Evolutionary conservation across 2,113 vertebrate species (phyloP).

Genomic region (Serilophus lunatus): DNA sequence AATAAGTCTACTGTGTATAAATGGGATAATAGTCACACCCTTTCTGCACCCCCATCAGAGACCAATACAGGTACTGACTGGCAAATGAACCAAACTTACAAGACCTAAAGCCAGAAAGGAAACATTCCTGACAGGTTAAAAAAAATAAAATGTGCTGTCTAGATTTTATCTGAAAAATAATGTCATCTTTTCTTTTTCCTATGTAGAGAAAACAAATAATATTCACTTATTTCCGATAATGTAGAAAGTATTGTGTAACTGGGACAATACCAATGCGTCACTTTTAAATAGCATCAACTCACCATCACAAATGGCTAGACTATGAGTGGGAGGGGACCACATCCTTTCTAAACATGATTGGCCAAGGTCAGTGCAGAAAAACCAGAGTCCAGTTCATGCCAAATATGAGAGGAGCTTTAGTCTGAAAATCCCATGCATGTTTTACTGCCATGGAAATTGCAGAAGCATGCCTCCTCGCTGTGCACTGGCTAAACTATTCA

Average conservation of each 20-base stretch:
- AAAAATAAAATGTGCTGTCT: too few relatives aligned
- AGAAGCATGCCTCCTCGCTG: background rate
- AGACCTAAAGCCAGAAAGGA: background rate
- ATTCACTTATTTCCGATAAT: background rate
- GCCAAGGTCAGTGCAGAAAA: background rate
- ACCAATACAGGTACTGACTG: background rate
- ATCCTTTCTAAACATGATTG: background rate
- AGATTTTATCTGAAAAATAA: background rate
- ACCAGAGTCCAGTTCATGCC: fast-evolving
- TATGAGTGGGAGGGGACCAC: fast-evolving
- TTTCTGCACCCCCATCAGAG: background rate
- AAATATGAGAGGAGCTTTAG: background rate
- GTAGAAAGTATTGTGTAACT: background rate
- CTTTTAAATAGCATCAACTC: background rate
- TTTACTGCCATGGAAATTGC: fast-evolving
- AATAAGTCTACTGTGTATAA: background rate
- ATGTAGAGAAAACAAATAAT: background rate
- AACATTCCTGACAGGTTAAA: background rate
- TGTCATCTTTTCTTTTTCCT: background rate
- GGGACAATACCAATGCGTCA: background rate
- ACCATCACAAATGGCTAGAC: background rate
- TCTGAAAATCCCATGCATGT: background rate
- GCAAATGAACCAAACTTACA: background rate
- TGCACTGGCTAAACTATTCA: background rate
- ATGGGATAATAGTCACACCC: fast-evolving